A percentile compares a stretch with the other conserved stretches of the same genome.
Conservation (phyloP, 2,113 vertebrate species). For the Toxostoma redivivum region DNA sequence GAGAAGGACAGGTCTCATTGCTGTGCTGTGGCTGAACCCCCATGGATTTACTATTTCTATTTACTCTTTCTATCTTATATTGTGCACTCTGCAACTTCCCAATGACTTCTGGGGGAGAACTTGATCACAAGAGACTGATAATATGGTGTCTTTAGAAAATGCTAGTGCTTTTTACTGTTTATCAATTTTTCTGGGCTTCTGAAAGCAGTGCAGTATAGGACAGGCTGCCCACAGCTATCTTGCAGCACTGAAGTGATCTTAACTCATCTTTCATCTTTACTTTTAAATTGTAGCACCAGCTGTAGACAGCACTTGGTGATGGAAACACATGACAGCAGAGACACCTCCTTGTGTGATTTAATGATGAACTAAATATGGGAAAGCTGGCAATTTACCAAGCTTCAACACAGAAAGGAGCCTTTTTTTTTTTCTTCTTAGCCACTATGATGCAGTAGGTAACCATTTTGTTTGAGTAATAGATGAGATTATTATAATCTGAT, state of each 20-base stretch:
- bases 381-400: not conserved
- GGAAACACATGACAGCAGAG: not conserved
- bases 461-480: not conserved
- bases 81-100: not conserved
- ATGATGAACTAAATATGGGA: not conserved
- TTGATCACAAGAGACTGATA: not conserved
- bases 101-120: not conserved
- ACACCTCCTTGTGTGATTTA: not conserved
- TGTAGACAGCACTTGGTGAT: not conserved
- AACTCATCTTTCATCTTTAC: not conserved
- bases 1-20: not conserved
- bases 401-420: not conserved
- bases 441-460: not conserved
- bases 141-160: not conserved
- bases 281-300: not conserved
- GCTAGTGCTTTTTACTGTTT: not conserved
- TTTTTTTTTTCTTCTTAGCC: not conserved
- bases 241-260: not conserved
- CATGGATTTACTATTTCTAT: not conserved
- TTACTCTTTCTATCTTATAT: not conserved
- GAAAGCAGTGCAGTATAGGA: not conserved
- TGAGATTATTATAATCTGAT: slow-evolving; percentile 10
- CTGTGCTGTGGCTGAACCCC: not conserved
- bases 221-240: not conserved
- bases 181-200: not conserved